phyloP scores from a whole-genome alignment of 2,113 vertebrate species.

The Rhea americana region DNA sequence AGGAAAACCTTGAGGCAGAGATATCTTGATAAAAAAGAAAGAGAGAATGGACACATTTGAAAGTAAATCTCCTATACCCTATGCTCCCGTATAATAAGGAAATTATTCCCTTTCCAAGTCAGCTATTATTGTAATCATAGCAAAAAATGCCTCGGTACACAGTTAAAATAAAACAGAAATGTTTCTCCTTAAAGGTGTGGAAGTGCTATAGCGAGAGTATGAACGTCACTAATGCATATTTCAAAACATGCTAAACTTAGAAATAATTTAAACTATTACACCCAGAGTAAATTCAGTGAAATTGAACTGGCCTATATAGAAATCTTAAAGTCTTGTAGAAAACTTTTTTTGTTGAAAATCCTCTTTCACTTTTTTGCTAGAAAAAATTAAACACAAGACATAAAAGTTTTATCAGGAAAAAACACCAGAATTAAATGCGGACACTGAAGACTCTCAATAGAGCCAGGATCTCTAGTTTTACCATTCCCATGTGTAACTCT shows the following conservation, averaged over 20 bases:
- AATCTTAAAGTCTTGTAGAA: neutral
- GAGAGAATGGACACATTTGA: neutral
- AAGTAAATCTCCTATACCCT: neutral
- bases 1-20: neutral
- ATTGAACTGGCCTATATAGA: neutral
- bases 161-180: neutral
- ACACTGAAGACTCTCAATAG: neutral
- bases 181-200: fast-evolving
- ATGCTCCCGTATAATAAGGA: neutral
- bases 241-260: neutral
- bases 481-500: neutral
- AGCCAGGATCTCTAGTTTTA: neutral
- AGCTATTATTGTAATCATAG: neutral
- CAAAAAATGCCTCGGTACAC: neutral
- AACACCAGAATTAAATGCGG: neutral
- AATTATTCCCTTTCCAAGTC: neutral
- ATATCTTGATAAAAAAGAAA: fast-evolving
- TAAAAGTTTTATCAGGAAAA: neutral
- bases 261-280: neutral
- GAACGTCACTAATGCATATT: neutral
- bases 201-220: neutral
- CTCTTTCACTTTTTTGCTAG: neutral
- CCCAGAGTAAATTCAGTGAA: neutral
- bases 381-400: neutral
- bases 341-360: neutral